Evolutionary conservation across 2,888 invertebrate species (phyloP).

Genomic region (Chaitophorus viminalis): DNA sequence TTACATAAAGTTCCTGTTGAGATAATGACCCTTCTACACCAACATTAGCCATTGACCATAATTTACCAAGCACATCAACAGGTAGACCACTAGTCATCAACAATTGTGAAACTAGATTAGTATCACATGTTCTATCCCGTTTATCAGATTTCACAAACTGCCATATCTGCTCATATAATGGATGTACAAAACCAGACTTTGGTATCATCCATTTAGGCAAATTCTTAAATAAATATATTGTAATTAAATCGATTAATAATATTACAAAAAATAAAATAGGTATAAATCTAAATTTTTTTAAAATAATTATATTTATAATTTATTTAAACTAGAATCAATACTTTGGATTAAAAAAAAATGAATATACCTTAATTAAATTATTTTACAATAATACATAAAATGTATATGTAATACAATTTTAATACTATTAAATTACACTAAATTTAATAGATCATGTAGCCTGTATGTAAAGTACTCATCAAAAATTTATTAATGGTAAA

Average conservation of each 20-base stretch:
- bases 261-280: background rate
- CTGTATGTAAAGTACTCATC: background rate
- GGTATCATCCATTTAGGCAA: conserved; percentile 68
- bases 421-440: too few relatives aligned
- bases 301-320: background rate
- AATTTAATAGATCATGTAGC: too few relatives aligned
- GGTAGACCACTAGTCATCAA: conserved; percentile 69
- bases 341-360: too few relatives aligned
- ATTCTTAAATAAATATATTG: conserved; percentile 48
- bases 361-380: background rate
- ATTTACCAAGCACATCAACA: conserved; percentile 69
- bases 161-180: conserved; percentile 69
- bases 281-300: background rate
- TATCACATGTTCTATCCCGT: conserved; percentile 65
- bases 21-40: conserved; percentile 69
- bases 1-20: conserved; percentile 69
- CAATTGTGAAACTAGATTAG: conserved; percentile 65
- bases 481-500: too few relatives aligned
- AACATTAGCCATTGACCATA: conserved; percentile 69
- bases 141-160: conserved; percentile 67
- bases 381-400: background rate
- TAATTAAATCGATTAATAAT: background rate
- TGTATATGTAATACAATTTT: too few relatives aligned
- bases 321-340: too few relatives aligned
- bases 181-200: conserved; percentile 67